Conservation (phyloP, 2,888 invertebrate species). For the Spisula subtruncata region DNA sequence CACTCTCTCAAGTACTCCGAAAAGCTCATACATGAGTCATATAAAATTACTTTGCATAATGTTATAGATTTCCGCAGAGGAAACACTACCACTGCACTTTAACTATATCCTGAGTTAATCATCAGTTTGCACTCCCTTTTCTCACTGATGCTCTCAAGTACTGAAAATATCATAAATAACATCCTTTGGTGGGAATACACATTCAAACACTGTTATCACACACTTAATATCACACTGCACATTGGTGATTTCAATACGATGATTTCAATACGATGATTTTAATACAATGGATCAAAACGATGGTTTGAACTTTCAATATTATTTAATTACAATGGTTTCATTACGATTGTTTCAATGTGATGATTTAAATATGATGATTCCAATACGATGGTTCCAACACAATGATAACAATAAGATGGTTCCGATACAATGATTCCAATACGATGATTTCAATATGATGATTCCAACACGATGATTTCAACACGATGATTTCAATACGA, state of each 20-base stretch:
- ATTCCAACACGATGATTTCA: too few species aligned
- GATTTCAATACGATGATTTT: background rate
- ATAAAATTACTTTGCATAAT: background rate
- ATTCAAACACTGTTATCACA: background rate
- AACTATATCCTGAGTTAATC: background rate
- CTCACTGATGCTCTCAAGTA: background rate
- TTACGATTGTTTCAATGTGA: too few species aligned
- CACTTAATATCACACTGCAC: background rate
- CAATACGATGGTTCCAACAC: too few species aligned
- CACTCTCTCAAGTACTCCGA: conserved; percentile 14
- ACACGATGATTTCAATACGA: too few species aligned
- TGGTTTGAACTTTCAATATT: too few species aligned
- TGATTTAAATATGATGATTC: too few species aligned
- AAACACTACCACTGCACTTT: background rate
- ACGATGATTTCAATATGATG: too few species aligned
- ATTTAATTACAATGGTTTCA: too few species aligned
- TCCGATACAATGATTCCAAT: too few species aligned
- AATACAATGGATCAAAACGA: too few species aligned
- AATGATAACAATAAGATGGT: too few species aligned
- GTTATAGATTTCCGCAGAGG: conserved; percentile 5
- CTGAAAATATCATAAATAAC: background rate
- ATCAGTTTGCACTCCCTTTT: background rate
- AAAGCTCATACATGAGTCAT: background rate
- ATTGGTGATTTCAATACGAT: too few species aligned
- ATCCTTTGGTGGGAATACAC: background rate